Evolutionary conservation across 2,113 vertebrate species (phyloP).

Genomic region (Solenodon paradoxus): DNA sequence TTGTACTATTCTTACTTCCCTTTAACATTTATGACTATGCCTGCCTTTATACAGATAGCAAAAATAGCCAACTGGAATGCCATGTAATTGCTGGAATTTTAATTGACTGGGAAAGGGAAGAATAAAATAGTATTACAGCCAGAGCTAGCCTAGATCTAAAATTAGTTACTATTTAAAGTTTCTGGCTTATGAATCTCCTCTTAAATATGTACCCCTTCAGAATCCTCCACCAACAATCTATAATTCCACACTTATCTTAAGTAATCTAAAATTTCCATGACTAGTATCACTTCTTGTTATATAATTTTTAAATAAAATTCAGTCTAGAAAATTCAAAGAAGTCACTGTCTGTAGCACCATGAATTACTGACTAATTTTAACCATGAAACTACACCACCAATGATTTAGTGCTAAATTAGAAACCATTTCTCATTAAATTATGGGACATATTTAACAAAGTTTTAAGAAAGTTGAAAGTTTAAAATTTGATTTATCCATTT

Average conservation of each 20-base stretch:
- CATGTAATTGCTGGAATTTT: constrained; percentile 53
- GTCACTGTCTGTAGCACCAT: neutral
- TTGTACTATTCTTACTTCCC: neutral
- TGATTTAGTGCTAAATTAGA: neutral
- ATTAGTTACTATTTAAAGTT: constrained; percentile 18
- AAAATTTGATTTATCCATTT: neutral
- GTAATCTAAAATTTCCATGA: neutral
- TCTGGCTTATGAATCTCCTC: neutral
- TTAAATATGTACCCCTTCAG: neutral
- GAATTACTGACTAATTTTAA: neutral
- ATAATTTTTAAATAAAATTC: neutral
- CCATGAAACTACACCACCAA: neutral
- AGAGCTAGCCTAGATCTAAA: constrained; percentile 10
- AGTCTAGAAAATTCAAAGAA: neutral
- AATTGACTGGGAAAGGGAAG: constrained; percentile 41
- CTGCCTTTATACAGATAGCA: constrained; percentile 36
- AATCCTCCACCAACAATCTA: neutral
- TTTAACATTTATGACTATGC: constrained; percentile 26
- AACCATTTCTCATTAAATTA: neutral
- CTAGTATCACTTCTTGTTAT: neutral
- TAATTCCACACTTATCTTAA: neutral
- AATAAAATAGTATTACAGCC: constrained; percentile 41
- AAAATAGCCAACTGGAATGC: constrained; percentile 56
- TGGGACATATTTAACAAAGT: too few relatives aligned
- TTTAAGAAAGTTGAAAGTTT: neutral